phyloP scores from a whole-genome alignment of 2,888 invertebrate species.

The Megastigmus dorsalis region DNA sequence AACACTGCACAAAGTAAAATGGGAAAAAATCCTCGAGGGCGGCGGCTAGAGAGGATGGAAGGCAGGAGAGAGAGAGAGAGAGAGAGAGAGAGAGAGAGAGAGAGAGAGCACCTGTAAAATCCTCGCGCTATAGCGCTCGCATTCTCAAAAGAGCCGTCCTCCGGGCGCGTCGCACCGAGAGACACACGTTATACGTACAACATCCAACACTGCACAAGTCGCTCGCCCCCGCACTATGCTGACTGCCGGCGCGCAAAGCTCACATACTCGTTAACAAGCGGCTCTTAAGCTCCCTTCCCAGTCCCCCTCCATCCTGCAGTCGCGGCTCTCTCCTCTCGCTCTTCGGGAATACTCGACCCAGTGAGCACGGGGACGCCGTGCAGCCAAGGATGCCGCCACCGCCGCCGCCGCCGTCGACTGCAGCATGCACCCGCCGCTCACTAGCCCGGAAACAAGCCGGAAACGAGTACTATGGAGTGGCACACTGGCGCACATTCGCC shows the following conservation, averaged over 20 bases:
- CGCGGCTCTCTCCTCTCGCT: conserved; percentile 42
- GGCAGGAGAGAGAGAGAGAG: neutral
- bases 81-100: neutral
- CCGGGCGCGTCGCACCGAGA: neutral
- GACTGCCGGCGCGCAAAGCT: neutral
- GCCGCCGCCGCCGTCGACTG: too few species aligned
- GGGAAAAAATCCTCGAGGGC: too few species aligned
- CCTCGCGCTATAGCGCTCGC: neutral
- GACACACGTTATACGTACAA: too few species aligned
- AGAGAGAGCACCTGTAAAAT: neutral
- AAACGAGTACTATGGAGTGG: conserved; percentile 34
- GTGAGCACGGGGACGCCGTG: conserved; percentile 55
- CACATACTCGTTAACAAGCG: conserved; percentile 53
- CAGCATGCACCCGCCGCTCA: too few species aligned
- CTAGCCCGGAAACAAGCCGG: conserved; percentile 44
- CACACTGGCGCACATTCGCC: neutral
- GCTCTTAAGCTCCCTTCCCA: conserved; percentile 49
- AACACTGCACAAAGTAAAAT: too few species aligned
- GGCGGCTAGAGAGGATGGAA: too few species aligned
- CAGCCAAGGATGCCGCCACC: neutral
- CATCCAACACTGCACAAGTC: too few species aligned
- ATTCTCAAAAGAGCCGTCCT: neutral
- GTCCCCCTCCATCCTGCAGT: too few species aligned
- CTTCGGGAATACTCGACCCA: conserved; percentile 62
- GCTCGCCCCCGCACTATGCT: neutral